Conservation (phyloP, 1,140 invertebrate species). For the Chrysopa pallens region DNA sequence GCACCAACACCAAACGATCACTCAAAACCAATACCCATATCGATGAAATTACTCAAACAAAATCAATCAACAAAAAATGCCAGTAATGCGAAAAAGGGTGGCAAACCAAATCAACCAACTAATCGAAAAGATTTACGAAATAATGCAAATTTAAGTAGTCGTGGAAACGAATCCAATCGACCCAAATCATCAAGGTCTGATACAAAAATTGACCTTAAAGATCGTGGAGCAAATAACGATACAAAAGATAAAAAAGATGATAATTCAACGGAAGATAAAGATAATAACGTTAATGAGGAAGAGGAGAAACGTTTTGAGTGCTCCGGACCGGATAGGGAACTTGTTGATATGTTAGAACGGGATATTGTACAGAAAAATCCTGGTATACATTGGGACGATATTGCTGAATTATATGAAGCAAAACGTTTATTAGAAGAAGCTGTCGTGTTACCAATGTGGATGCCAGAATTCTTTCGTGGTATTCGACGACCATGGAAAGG, state of each 20-base stretch:
- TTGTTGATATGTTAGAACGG: slow-evolving; percentile 91
- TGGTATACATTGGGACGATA: slow-evolving; percentile 93
- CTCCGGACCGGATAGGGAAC: slow-evolving; percentile 72
- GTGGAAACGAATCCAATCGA: slow-evolving; percentile 10
- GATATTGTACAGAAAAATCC: slow-evolving; percentile 98
- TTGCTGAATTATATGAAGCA: slow-evolving; percentile 89
- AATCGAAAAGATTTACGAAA: too few species aligned
- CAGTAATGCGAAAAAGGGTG: too few species aligned
- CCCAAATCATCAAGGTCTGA: slow-evolving; percentile 17
- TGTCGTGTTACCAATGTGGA: slow-evolving; percentile 92
- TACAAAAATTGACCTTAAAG: neutral
- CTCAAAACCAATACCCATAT: slow-evolving; percentile 24
- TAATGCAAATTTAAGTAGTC: too few species aligned
- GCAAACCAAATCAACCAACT: too few species aligned
- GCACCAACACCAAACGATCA: slow-evolving; percentile 68
- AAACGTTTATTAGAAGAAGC: slow-evolving; percentile 93
- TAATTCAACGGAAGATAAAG: slow-evolving; percentile 35
- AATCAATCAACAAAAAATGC: neutral
- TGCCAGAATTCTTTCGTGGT: slow-evolving; percentile 94
- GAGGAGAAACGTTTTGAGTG: slow-evolving; percentile 85
- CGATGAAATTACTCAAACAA: neutral
- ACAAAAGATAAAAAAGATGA: slow-evolving; percentile 11
- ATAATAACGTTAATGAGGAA: slow-evolving; percentile 47
- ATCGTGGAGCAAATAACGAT: slow-evolving; percentile 10
- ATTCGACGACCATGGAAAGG: slow-evolving; percentile 85